Conservation (phyloP, 2,888 invertebrate genomes). For the Saturnia pavonia region DNA sequence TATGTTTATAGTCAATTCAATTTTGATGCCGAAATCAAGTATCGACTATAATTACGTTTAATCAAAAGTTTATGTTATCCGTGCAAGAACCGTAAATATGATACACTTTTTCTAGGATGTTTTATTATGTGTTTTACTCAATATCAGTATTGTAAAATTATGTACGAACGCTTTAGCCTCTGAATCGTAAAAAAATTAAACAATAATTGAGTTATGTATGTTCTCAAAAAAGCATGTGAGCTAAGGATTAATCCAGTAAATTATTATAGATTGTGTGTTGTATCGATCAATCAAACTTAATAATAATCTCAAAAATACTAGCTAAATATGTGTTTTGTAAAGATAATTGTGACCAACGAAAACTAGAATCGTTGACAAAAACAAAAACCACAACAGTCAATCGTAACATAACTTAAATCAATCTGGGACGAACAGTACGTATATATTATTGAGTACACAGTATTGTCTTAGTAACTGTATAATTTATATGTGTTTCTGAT, state of each 20-base stretch:
- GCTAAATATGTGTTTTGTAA: neutral
- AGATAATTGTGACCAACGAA: neutral
- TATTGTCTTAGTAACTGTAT: neutral
- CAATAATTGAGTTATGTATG: neutral
- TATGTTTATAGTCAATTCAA: too few relatives aligned
- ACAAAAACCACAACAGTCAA: neutral
- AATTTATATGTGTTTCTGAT: constrained; percentile 9
- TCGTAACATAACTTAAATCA: neutral
- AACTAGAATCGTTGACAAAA: neutral
- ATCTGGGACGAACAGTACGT: neutral
- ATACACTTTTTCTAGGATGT: too few relatives aligned
- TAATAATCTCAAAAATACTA: neutral
- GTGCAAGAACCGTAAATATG: too few relatives aligned
- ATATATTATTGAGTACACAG: neutral
- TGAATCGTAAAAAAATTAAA: neutral
- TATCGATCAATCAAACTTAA: too few relatives aligned
- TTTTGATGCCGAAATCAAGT: too few relatives aligned
- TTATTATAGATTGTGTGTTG: too few relatives aligned
- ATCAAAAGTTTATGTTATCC: too few relatives aligned
- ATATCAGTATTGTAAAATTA: neutral
- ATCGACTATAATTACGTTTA: too few relatives aligned
- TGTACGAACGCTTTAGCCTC: neutral
- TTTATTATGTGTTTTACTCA: too few relatives aligned
- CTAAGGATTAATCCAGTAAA: too few relatives aligned
- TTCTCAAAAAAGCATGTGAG: too few relatives aligned